Base-by-base conservation (phyloP, 2,797 vertebrate species). In the Sternotherus odoratus region DNA sequence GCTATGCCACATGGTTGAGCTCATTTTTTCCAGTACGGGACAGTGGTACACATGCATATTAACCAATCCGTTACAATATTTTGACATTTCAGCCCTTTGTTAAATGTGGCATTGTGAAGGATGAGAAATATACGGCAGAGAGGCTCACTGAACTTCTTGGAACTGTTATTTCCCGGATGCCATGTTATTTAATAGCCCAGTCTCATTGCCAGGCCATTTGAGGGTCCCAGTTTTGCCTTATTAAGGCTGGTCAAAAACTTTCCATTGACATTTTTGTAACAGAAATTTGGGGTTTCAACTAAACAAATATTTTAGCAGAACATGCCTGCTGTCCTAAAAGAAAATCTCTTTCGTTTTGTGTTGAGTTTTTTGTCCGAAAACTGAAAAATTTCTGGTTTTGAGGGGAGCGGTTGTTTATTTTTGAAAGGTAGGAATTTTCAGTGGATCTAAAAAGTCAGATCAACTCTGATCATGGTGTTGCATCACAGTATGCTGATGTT, bases 101-200 rank as follows among this genome's bases (percentile, higher is more conserved):
- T 77, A 30, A n/a, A 50, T 83, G 23, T 86, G 82, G 54, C 56
- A 33, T 60, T 60, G 43, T 48, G 54, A 48, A 33, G 0, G 19
- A 21, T 2, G 36, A 19, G 43, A 77, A 23, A 36, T 60, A 54
- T 43, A 15, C 2, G 36, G 16, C 16, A 36, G 36, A 54, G 6
- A 54, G 6, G 36, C 51, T 72, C 23, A 46, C 69, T 72, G 4
- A 39, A 72, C 39, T 72, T 39, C 66, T 69, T 72, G 69, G 39
- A 3, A 5, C 21, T n/a, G 28, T 39, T 43, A 21, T 30, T 28
- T 69, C 30, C 79, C 5, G 48, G 16, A 53, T 48, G 9, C 8
- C 43, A 23, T 0, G 28, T 2, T 2, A 51, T 24, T 0, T 2
- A 23, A 36, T 1, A 0, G 5, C 12, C 3, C 46, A 26, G 28